Percentiles rank a stretch among this genome's conserved stretches.
Conservation (phyloP, 1,140 invertebrate genomes). For the Lordiphosa clarofinis region DNA sequence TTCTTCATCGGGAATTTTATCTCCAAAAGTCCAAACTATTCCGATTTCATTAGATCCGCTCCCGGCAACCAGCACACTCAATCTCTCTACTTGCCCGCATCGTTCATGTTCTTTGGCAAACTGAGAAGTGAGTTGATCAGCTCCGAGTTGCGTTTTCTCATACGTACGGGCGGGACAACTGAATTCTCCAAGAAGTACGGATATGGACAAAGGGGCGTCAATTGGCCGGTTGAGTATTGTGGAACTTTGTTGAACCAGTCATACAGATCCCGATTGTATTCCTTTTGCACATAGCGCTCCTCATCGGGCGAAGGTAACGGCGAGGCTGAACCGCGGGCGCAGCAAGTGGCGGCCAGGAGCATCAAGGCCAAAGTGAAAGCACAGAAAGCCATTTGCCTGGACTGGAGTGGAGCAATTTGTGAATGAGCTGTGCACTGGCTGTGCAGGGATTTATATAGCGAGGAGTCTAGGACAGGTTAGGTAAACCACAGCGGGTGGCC, state of each 20-base stretch:
- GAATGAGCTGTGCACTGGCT: conserved; percentile 39
- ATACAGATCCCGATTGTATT: conserved; percentile 64
- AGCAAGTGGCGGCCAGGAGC: conserved; percentile 25
- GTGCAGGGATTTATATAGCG: conserved; percentile 40
- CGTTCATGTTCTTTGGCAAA: conserved; percentile 86
- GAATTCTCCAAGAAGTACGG: conserved; percentile 51
- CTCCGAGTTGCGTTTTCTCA: conserved; percentile 86
- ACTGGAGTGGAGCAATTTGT: conserved; percentile 25
- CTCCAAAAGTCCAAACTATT: too few species aligned
- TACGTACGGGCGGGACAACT: conserved; percentile 36
- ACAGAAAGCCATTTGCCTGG: conserved; percentile 35
- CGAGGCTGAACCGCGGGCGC: conserved; percentile 4
- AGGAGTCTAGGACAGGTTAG: conserved; percentile 23
- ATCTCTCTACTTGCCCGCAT: conserved; percentile 82
- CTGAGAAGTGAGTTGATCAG: conserved; percentile 87
- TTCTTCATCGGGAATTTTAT: too few species aligned
- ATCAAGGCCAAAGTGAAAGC: conserved; percentile 21
- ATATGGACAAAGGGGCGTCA: conserved; percentile 51
- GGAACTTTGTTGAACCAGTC: conserved; percentile 63
- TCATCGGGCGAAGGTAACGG: conserved; percentile 66
- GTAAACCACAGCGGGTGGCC: conserved; percentile 54
- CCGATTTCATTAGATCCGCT: neutral
- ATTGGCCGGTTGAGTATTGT: conserved; percentile 41
- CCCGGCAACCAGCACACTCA: neutral
- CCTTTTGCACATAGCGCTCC: conserved; percentile 76